Evolutionary conservation across 2,797 vertebrate species (phyloP).

Genomic region (Manis crassicaudata): DNA sequence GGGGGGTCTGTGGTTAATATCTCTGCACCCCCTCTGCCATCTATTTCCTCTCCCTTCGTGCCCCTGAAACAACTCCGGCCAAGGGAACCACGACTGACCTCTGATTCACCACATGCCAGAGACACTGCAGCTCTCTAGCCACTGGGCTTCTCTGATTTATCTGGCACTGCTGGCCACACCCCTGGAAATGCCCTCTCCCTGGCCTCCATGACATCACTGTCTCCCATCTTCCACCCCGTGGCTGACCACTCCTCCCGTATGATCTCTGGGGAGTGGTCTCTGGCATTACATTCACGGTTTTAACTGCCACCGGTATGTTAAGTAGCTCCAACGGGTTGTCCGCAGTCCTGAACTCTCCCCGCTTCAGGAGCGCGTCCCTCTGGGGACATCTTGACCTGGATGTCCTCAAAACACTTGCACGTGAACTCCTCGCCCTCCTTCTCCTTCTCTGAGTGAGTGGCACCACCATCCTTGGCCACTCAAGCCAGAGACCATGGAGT

Average conservation of each 20-base stretch:
- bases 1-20: background rate
- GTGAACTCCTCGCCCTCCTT: background rate
- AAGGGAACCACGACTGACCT: background rate
- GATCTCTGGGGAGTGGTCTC: background rate
- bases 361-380: background rate
- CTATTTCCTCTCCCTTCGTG: accelerated
- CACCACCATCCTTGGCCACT: background rate
- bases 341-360: too few species aligned
- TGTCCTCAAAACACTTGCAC: background rate
- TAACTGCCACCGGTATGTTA: background rate
- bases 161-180: background rate
- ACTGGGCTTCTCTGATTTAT: background rate
- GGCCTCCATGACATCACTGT: accelerated
- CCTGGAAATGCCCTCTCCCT: background rate
- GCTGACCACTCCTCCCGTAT: background rate
- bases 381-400: background rate
- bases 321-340: accelerated
- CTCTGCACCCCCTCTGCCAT: accelerated
- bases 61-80: background rate
- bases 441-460: background rate
- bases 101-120: background rate
- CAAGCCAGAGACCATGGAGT: background rate
- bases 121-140: background rate
- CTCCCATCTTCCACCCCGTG: too few species aligned
- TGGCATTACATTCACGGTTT: background rate